phyloP scores from a whole-genome alignment of 1,140 invertebrate species.

The Temnothorax longispinosus region DNA sequence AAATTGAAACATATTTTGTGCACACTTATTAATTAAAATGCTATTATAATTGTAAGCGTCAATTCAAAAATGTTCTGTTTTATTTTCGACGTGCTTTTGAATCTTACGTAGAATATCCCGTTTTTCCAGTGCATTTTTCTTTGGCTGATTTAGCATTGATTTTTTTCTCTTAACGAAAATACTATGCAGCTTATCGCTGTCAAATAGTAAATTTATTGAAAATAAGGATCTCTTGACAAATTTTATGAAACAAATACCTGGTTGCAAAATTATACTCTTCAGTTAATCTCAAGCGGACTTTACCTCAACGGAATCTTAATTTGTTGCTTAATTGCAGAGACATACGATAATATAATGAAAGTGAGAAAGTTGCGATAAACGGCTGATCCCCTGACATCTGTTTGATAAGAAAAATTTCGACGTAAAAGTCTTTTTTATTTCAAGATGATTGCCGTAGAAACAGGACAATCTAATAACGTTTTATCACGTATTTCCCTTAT shows the following conservation, averaged over 20 bases:
- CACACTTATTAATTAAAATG: background rate
- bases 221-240: background rate
- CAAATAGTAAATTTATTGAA: background rate
- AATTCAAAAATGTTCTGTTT: background rate
- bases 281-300: background rate
- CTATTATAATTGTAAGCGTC: background rate
- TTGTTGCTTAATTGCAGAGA: background rate
- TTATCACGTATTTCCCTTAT: background rate
- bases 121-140: background rate
- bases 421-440: background rate
- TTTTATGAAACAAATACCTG: background rate
- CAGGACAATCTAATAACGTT: background rate
- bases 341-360: background rate
- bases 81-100: background rate
- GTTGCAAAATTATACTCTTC: background rate
- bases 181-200: background rate
- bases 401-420: background rate
- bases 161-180: background rate
- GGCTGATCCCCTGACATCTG: background rate
- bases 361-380: background rate
- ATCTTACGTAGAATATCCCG: background rate
- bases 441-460: background rate
- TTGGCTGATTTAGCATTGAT: no score
- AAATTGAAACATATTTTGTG: background rate
- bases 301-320: background rate